Percentiles rank a stretch among this genome's conserved stretches.
These are phyloP conservation scores for Brachionus rotundiformis DNA, from an alignment of 1,140 invertebrate species.

Conservation along the genomic window DNA sequence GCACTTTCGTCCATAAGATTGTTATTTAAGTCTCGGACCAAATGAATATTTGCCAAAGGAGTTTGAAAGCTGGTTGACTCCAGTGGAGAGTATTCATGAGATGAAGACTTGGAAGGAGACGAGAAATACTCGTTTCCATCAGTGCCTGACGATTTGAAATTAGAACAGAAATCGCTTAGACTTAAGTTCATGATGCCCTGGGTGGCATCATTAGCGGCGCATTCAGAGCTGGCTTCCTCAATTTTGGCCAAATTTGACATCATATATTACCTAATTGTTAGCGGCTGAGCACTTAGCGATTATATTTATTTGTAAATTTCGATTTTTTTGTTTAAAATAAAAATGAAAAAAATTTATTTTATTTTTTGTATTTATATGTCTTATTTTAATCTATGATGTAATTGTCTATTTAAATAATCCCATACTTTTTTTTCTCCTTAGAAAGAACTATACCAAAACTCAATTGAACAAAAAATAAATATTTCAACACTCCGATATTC, in stretches of 20 bases:
- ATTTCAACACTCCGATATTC: slow-evolving; percentile 38
- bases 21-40: neutral
- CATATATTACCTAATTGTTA: neutral
- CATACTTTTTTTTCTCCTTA: slow-evolving; percentile 17
- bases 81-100: slow-evolving; percentile 18
- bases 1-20: neutral
- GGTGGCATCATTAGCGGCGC: neutral
- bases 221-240: neutral
- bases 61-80: slow-evolving; percentile 16
- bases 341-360: slow-evolving; percentile 12
- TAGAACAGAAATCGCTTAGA: slow-evolving; percentile 7
- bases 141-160: neutral
- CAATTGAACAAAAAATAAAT: slow-evolving; percentile 20
- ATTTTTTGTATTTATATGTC: slow-evolving; percentile 22
- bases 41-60: neutral
- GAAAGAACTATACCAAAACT: slow-evolving; percentile 34
- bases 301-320: neutral
- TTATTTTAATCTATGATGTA: neutral
- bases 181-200: slow-evolving; percentile 21
- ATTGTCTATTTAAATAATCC: slow-evolving; percentile 47
- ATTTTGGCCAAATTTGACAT: slow-evolving; percentile 19
- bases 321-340: slow-evolving; percentile 29
- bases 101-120: slow-evolving; percentile 42
- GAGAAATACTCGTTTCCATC: slow-evolving; percentile 29
- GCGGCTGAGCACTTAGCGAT: neutral